Base-by-base conservation (phyloP, 2,113 vertebrate genomes). In the Nerophis ophidion region DNA sequence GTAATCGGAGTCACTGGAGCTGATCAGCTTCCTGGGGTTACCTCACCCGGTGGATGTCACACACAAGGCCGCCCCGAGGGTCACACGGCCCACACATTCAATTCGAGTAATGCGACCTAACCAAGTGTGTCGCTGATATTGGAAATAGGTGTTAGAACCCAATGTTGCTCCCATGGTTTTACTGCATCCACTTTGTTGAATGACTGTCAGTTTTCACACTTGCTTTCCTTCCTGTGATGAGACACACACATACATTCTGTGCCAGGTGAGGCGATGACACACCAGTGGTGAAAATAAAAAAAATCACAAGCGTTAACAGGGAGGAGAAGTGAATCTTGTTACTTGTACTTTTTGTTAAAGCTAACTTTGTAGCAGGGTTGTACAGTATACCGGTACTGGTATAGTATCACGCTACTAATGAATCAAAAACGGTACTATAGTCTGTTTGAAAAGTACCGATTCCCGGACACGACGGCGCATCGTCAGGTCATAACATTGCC, bases 221-320 rank as follows among this genome's bases (percentile, higher is more conserved):
- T 46, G 36, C 6, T 58, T 45, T 33, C n/a, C 52, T 49, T 34
- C 47, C 14, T 42, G 44, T 46, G 14, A 26, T 10, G 36, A n/a
- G n/a, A n/a, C n/a, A n/a, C n/a, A n/a, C n/a, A n/a, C n/a, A n/a
- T n/a, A n/a, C n/a, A n/a, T n/a, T n/a, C n/a, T n/a, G n/a, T n/a
- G n/a, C n/a, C n/a, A 59, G 56, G 58, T 72, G 65, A 71, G 74
- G 70, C 26, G 19, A 46, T 66, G 26, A 26, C 3, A 26, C 26
- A 26, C 4, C 26, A 3, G 63, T 45, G 47, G 68, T 54, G 74
- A 83, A 76, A 77, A 74, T 69, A 61, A 80, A 56, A 48, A 44
- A 16, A 71, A 66, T 51, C 74, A 76, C 65, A 70, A 76, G 79
- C 65, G 66, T 8, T 49, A 66, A 63, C 66, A n/a, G n/a, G n/a